Percentiles rank a stretch among this genome's conserved stretches.
phyloP scores from a whole-genome alignment of 2,113 vertebrate species.

The Ibidorhyncha struthersii region DNA sequence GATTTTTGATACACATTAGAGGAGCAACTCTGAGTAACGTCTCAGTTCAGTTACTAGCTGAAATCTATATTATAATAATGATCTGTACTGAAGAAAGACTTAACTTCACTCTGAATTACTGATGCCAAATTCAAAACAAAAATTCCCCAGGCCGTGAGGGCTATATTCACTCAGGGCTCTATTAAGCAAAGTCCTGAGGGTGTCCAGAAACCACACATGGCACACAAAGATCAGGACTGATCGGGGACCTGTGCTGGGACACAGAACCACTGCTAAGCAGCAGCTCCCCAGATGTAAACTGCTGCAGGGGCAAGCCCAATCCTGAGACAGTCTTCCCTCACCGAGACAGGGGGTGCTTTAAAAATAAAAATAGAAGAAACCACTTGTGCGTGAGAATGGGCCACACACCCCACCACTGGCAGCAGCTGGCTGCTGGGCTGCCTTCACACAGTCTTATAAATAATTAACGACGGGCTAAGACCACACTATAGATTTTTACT shows the following conservation, averaged over 20 bases:
- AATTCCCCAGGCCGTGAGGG: neutral
- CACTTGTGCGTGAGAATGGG: neutral
- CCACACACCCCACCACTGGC: neutral
- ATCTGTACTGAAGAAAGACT: neutral
- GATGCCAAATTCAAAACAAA: neutral
- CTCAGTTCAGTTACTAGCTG: neutral
- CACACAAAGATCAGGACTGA: neutral
- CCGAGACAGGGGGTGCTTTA: neutral
- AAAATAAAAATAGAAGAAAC: neutral
- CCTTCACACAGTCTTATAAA: neutral
- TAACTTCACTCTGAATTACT: neutral
- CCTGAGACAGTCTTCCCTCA: neutral
- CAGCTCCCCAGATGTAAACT: neutral
- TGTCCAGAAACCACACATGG: neutral
- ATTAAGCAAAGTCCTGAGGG: conserved; percentile 17
- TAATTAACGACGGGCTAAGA: neutral
- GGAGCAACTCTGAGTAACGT: neutral
- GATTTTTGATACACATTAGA: neutral
- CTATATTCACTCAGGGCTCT: neutral
- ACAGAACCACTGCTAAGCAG: neutral
- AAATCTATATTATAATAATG: neutral
- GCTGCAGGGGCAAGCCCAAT: neutral
- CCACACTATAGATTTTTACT: neutral
- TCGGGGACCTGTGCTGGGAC: neutral
- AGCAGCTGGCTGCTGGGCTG: neutral